phyloP scores from a whole-genome alignment of 2,113 vertebrate genomes.

The Mirounga angustirostris region DNA sequence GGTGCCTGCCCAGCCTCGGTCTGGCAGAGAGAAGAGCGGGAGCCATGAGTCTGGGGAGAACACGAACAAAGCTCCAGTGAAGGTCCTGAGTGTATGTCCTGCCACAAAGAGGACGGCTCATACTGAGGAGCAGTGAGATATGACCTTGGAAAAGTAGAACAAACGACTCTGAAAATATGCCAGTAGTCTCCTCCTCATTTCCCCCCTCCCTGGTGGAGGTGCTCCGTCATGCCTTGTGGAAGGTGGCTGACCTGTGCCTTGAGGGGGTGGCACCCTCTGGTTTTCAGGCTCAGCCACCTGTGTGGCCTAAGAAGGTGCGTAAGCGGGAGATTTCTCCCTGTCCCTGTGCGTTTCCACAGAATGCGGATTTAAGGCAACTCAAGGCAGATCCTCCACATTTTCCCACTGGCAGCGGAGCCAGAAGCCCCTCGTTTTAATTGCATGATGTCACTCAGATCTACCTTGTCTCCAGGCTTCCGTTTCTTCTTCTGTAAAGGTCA shows the following conservation, averaged over 20 bases:
- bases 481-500: not conserved
- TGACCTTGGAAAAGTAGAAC: not conserved
- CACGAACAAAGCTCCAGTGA: not conserved
- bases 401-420: no score
- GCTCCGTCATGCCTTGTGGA: not conserved
- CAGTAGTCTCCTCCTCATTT: not conserved
- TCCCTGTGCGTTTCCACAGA: not conserved
- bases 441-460: not conserved
- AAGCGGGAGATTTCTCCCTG: not conserved
- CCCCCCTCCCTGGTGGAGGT: not conserved
- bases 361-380: not conserved
- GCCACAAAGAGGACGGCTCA: not conserved
- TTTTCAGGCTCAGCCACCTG: not conserved
- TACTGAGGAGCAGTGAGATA: not conserved
- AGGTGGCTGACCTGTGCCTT: not conserved
- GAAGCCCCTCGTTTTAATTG: not conserved
- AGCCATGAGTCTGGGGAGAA: not conserved
- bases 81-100: not conserved
- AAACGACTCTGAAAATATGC: not conserved
- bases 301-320: not conserved
- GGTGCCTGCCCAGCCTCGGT: not conserved
- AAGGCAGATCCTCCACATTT: accelerated
- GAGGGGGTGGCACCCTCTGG: not conserved
- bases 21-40: not conserved
- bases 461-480: not conserved